Evolutionary conservation across 2,888 invertebrate species (phyloP).

Genomic region (Nomada fabriciana): DNA sequence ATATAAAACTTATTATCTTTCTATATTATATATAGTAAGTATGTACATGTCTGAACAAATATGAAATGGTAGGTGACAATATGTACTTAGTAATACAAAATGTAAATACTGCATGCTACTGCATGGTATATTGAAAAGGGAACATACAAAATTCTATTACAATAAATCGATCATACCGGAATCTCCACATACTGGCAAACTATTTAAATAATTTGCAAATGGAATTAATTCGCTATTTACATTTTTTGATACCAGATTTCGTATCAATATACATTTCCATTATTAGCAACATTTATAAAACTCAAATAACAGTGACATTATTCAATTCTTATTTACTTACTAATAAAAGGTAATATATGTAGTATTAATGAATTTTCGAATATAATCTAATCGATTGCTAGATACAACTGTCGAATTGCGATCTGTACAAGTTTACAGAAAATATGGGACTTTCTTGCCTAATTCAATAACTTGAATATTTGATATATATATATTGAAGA

Average conservation of each 20-base stretch:
- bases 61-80: constrained; percentile 17
- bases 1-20: constrained; percentile 19
- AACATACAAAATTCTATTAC: constrained; percentile 21
- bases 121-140: not conserved
- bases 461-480: constrained; percentile 18
- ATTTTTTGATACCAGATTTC: constrained; percentile 38
- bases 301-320: constrained; percentile 20
- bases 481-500: not conserved
- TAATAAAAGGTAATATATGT: constrained; percentile 20
- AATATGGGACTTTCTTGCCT: constrained; percentile 30
- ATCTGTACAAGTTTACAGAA: constrained; percentile 49
- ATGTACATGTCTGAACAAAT: constrained; percentile 36
- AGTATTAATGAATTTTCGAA: constrained; percentile 26
- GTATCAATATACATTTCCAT: constrained; percentile 39
- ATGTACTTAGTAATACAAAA: constrained; percentile 5
- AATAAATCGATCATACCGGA: constrained; percentile 18
- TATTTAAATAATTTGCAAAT: constrained; percentile 26
- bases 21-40: constrained; percentile 17
- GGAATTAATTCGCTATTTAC: constrained; percentile 51
- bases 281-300: constrained; percentile 19
- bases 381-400: constrained; percentile 21
- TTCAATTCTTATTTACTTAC: constrained; percentile 2
- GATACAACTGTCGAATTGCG: constrained; percentile 15
- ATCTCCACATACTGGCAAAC: constrained; percentile 21
- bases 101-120: constrained; percentile 30